Conservation (phyloP, 2,113 vertebrate species). For the Perognathus longimembris region DNA sequence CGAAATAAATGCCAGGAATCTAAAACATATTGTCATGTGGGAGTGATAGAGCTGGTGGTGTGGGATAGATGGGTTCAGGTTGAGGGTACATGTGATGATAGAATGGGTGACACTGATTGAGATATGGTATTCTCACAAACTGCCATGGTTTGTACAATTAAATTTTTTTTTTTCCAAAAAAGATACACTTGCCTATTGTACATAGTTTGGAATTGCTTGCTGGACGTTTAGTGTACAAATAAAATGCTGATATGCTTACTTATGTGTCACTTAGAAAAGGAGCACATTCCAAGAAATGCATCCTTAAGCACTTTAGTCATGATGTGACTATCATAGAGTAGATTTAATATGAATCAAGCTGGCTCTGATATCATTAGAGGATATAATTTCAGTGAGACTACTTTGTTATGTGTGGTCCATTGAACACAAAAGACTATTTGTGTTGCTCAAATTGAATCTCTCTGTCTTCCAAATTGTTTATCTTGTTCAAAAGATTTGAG, state of each 20-base stretch:
- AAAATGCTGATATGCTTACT: not conserved
- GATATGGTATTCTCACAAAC: too few species aligned
- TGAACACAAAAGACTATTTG: too few species aligned
- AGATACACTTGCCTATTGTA: not conserved
- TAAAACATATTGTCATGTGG: too few species aligned
- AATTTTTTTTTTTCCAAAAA: too few species aligned
- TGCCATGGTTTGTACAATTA: too few species aligned
- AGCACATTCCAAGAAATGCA: not conserved
- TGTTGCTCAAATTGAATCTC: not conserved
- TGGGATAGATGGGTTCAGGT: too few species aligned
- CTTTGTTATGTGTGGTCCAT: not conserved
- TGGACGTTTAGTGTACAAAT: not conserved
- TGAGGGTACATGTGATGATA: too few species aligned
- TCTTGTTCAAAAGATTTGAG: not conserved
- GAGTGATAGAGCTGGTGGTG: too few species aligned
- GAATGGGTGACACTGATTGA: too few species aligned
- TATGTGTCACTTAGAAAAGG: not conserved
- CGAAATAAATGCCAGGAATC: too few species aligned
- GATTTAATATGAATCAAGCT: not conserved
- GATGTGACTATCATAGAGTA: not conserved
- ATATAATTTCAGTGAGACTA: fast-evolving
- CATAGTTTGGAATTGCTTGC: not conserved
- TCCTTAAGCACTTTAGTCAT: not conserved
- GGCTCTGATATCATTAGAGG: not conserved
- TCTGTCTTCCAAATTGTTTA: not conserved